A percentile compares a stretch with the other conserved stretches of the same genome.
These are phyloP conservation scores for Aphidoletes aphidimyza DNA, from an alignment of 2,888 invertebrate species.

Conservation along the genomic window DNA sequence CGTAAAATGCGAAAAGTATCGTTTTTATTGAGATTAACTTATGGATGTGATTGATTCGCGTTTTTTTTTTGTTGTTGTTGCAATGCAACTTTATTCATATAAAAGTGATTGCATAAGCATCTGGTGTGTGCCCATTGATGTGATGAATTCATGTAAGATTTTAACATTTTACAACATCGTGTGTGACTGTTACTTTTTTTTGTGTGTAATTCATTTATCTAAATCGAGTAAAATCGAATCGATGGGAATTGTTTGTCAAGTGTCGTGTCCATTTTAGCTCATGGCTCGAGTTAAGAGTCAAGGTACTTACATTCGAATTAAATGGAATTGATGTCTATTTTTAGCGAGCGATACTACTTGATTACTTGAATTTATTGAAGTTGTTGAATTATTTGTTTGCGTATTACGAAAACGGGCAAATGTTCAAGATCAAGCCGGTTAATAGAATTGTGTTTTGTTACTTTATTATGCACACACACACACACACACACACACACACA, in stretches of 20 bases:
- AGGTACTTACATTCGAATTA: conserved; percentile 1
- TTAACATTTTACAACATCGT: too few species aligned
- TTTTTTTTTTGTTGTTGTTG: neutral
- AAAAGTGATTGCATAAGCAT: conserved; percentile 27
- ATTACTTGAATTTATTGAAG: too few species aligned
- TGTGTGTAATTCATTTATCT: too few species aligned
- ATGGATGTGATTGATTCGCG: neutral
- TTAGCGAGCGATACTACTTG: neutral
- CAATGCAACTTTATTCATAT: too few species aligned
- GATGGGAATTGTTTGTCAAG: neutral
- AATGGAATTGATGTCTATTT: conserved; percentile 23
- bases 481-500: too few species aligned
- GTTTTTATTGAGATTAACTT: neutral
- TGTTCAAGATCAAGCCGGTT: conserved; percentile 1
- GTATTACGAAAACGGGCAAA: neutral
- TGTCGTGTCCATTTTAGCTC: conserved; percentile 29
- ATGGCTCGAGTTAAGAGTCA: conserved; percentile 4
- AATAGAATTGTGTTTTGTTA: neutral
- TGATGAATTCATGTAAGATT: too few species aligned
- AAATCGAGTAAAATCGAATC: neutral
- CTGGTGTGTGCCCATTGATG: too few species aligned
- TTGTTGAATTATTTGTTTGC: neutral
- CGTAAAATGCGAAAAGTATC: neutral
- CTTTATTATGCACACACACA: too few species aligned
- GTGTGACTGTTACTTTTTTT: too few species aligned